These are phyloP conservation scores for Bellardia pandia DNA, from an alignment of 2,888 invertebrate species.

Conservation along the genomic window DNA sequence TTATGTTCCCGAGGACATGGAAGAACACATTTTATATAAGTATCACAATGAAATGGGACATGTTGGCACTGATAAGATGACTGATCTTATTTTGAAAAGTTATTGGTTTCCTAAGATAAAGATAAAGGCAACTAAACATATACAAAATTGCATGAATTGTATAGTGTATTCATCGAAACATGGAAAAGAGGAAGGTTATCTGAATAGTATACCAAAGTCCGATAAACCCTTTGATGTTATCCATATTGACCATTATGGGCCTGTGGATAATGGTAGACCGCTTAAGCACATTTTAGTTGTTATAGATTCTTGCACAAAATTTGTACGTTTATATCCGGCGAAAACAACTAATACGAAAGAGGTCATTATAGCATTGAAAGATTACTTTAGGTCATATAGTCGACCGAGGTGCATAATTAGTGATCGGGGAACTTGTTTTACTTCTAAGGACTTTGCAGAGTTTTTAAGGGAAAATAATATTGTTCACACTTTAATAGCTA, in stretches of 20 bases:
- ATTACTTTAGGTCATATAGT: slow-evolving; percentile 16
- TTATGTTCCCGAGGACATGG: slow-evolving; percentile 57
- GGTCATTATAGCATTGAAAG: neutral
- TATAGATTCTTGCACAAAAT: neutral
- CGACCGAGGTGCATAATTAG: neutral
- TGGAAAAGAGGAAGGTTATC: slow-evolving; percentile 46
- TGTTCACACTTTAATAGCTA: neutral
- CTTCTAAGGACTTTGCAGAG: neutral
- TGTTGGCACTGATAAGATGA: slow-evolving; percentile 20
- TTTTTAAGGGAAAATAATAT: neutral
- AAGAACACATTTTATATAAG: slow-evolving; percentile 49
- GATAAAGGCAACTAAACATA: slow-evolving; percentile 20
- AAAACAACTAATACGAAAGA: slow-evolving; percentile 6
- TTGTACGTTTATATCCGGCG: neutral
- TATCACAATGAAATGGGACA: slow-evolving; percentile 63
- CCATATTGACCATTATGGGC: slow-evolving; percentile 47
- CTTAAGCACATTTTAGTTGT: too few species aligned
- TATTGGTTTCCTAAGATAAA: slow-evolving; percentile 53
- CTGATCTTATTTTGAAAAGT: neutral
- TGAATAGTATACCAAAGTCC: slow-evolving; percentile 49
- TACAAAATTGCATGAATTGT: slow-evolving; percentile 48
- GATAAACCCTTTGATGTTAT: slow-evolving; percentile 51
- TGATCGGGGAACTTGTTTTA: neutral
- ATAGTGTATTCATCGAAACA: slow-evolving; percentile 44
- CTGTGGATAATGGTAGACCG: slow-evolving; percentile 44